Percentiles rank a stretch among this genome's conserved stretches.
Evolutionary conservation across 1,140 invertebrate species (phyloP).

Genomic region (Artemia franciscana): DNA sequence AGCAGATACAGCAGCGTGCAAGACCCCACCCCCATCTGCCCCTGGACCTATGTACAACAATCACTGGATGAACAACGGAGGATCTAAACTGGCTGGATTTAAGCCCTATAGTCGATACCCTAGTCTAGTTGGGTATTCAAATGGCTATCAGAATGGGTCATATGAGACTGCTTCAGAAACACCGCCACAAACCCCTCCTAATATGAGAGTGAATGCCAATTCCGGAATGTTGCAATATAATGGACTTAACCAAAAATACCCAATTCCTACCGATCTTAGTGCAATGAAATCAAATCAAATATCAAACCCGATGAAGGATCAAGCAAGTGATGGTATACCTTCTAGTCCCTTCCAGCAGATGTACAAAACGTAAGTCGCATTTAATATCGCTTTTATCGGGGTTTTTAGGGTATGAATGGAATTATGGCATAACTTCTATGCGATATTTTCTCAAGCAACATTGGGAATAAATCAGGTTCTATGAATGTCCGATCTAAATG

Average conservation of each 20-base stretch:
- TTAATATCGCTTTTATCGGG: no score
- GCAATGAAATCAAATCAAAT: not conserved
- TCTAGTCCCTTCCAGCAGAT: not conserved
- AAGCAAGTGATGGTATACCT: not conserved
- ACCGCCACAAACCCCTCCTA: constrained; percentile 71
- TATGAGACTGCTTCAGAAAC: constrained; percentile 53
- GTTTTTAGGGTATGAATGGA: no score
- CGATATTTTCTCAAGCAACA: no score
- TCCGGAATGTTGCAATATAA: constrained; percentile 3
- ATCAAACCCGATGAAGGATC: not conserved
- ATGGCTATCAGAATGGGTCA: constrained; percentile 6
- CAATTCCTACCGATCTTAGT: not conserved
- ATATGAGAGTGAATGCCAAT: constrained; percentile 48
- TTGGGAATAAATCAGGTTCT: no score
- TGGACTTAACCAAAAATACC: not conserved
- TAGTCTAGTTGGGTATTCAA: constrained; percentile 10
- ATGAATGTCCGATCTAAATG: no score
- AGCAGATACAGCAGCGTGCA: constrained; percentile 87
- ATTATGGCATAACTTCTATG: no score
- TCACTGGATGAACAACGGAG: not conserved
- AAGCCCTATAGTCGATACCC: constrained; percentile 8
- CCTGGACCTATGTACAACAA: constrained; percentile 2
- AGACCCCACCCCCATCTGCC: constrained; percentile 50
- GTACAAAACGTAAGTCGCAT: not conserved
- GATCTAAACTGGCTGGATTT: constrained; percentile 4